These are phyloP conservation scores for Rhinopomastus cyanomelas DNA, from an alignment of 2,113 vertebrate genomes.

Conservation along the genomic window DNA sequence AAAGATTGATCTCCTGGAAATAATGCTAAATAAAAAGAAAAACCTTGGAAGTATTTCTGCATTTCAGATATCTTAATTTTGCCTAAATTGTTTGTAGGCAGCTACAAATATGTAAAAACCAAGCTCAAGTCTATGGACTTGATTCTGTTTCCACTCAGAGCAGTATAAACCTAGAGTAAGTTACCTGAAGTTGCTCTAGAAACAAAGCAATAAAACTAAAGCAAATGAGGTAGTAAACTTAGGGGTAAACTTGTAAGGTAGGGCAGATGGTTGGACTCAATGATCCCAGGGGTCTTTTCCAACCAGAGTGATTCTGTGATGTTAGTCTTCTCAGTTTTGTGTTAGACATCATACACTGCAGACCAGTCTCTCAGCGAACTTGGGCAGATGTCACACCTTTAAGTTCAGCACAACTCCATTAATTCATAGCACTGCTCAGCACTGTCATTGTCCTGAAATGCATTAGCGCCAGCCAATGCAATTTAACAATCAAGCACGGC, in stretches of 20 bases:
- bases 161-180: neutral
- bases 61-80: constrained; percentile 65
- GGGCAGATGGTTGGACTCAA: too few species aligned
- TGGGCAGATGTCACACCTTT: neutral
- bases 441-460: neutral
- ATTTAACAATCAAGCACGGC: neutral
- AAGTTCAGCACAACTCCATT: neutral
- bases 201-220: neutral
- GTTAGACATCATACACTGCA: neutral
- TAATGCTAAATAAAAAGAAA: constrained; percentile 37
- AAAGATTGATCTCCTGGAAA: constrained; percentile 62
- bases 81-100: constrained; percentile 17
- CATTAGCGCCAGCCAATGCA: neutral
- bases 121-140: neutral
- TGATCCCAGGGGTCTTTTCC: too few species aligned
- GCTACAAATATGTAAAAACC: constrained; percentile 14
- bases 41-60: neutral
- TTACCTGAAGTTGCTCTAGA: neutral
- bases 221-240: too few species aligned
- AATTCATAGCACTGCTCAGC: neutral
- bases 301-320: too few species aligned
- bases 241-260: too few species aligned
- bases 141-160: neutral
- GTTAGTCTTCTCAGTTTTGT: neutral
- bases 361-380: neutral